phyloP scores from a whole-genome alignment of 2,888 invertebrate genomes.

The Phania funesta region DNA sequence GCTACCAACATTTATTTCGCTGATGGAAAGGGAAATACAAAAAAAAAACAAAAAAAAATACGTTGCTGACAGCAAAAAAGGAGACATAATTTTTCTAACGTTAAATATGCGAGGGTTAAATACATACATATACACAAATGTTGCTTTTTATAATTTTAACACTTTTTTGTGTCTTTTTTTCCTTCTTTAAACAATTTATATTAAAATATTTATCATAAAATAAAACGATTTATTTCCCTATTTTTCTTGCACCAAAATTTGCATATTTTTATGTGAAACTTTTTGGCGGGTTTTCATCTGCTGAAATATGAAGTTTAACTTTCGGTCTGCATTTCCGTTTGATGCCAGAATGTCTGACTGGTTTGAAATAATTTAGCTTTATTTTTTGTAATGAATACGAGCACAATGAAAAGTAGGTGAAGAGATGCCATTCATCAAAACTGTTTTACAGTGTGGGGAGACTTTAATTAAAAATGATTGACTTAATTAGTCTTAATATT shows the following conservation, averaged over 20 bases:
- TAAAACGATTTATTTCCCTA: constrained; percentile 4
- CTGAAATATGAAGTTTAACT: constrained; percentile 49
- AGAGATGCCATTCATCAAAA: constrained; percentile 15
- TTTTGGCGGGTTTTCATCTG: not conserved
- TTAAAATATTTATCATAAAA: constrained; percentile 21
- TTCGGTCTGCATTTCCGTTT: constrained; percentile 63
- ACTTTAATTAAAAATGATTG: not conserved
- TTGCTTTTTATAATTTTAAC: no score
- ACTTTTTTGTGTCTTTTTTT: no score
- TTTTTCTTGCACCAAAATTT: constrained; percentile 34
- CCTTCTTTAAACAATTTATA: no score
- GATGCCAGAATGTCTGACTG: constrained; percentile 60
- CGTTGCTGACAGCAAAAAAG: no score
- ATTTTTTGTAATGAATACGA: not conserved
- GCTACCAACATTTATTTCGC: no score
- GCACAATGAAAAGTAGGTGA: constrained; percentile 12
- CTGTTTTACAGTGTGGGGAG: not conserved
- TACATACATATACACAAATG: no score
- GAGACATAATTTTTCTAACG: no score
- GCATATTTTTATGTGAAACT: constrained; percentile 42
- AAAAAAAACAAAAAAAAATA: no score
- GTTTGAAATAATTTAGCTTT: constrained; percentile 24
- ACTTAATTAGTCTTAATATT: no score
- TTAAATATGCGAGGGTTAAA: not conserved
- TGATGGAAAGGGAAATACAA: no score